These are phyloP conservation scores for Felis catus DNA, from an alignment of 2,113 vertebrate genomes.

Conservation along the genomic window DNA sequence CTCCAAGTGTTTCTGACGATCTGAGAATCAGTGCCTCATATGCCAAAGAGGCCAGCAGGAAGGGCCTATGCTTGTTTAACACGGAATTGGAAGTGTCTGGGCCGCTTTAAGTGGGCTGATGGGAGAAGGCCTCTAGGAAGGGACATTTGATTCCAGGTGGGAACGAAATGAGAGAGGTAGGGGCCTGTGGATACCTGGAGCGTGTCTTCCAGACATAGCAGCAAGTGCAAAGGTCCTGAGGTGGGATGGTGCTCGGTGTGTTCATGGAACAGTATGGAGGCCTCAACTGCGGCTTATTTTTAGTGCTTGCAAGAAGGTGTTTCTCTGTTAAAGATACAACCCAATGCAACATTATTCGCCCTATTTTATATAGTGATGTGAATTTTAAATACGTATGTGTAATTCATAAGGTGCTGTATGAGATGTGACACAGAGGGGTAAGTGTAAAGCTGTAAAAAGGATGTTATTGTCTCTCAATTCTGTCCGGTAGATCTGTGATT, in stretches of 20 bases:
- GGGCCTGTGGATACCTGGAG: not conserved
- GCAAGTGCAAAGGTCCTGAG: not conserved
- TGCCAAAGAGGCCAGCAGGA: not conserved
- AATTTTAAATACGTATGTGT: no score
- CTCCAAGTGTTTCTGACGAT: not conserved
- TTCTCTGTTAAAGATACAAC: not conserved
- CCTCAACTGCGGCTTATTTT: not conserved
- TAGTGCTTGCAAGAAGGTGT: not conserved
- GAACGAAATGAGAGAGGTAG: not conserved
- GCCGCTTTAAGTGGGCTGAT: not conserved
- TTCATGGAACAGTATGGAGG: not conserved
- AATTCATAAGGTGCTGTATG: not conserved
- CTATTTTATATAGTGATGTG: not conserved
- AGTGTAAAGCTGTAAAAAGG: not conserved
- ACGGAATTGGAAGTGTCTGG: not conserved
- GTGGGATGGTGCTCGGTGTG: not conserved
- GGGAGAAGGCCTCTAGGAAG: not conserved
- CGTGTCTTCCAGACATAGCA: not conserved
- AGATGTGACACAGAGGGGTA: not conserved
- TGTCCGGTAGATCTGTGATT: no score
- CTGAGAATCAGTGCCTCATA: accelerated
- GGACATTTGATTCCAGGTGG: not conserved
- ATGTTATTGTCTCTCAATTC: not conserved
- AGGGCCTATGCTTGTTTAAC: not conserved
- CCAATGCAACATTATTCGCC: not conserved